Conservation (phyloP, 2,113 vertebrate genomes). For the Puma concolor region DNA sequence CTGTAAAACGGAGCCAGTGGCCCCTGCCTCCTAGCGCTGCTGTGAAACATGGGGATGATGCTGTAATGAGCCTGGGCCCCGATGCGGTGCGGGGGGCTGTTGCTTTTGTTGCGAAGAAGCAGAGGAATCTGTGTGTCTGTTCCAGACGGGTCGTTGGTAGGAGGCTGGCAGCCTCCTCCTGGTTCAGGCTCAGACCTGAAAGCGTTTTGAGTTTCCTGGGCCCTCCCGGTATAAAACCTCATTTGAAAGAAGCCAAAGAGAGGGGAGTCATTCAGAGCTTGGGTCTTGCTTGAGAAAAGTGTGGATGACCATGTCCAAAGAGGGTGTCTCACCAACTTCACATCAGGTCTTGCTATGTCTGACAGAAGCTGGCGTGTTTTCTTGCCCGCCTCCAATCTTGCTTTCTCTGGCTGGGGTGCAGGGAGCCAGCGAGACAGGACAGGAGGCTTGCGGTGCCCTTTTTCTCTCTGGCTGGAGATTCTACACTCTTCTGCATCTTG, state of each 20-base stretch:
- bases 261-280: neutral
- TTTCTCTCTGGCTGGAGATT: neutral
- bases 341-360: rapidly evolving
- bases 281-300: neutral
- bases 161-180: neutral
- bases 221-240: neutral
- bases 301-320: neutral
- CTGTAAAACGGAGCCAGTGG: neutral
- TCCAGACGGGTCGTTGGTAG: rapidly evolving
- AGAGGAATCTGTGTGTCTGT: rapidly evolving
- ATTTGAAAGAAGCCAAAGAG: neutral
- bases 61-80: neutral
- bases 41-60: rapidly evolving
- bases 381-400: neutral
- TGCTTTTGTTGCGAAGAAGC: neutral
- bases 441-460: rapidly evolving
- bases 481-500: neutral
- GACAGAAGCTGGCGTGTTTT: rapidly evolving
- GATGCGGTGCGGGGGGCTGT: rapidly evolving
- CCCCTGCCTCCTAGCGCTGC: neutral
- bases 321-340: neutral
- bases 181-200: neutral
- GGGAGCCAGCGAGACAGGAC: neutral
- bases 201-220: neutral
- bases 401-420: neutral